Base-by-base conservation (phyloP, 2,888 invertebrate species). In the Stenotaenia linearis region DNA sequence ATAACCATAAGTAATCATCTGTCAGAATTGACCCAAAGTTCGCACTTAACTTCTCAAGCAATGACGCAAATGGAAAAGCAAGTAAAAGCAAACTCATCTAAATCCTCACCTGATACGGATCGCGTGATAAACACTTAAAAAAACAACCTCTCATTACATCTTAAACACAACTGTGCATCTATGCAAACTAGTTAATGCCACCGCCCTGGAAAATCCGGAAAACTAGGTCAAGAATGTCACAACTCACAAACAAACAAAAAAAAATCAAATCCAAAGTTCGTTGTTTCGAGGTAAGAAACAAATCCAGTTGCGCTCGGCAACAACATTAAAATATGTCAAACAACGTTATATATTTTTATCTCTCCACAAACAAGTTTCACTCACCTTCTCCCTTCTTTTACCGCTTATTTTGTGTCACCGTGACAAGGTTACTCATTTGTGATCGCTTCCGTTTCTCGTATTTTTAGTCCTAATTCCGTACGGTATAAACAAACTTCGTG, bases 1-100 rank as follows among this genome's bases (percentile, higher is more conserved):
- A 69, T 69, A 69, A 69, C 28, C n/a, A n/a, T n/a, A n/a, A 56
- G 18, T 28, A 69, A 23, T 69, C 69, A 69, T 69, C 69, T 69
- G 69, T 69, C 69, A 69, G 25, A 69, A 69, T 28, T 69, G 69
- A 69, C 69, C 69, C 25, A 12, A 10, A 69, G 69, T 69, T 69
- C 69, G 28, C 69, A 69, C 69, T 28, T 28, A 23, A 28, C 69
- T n/a, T 28, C 25, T 50, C 69, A 69, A n/a, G 25, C 69, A 69
- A 69, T 69, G 69, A 69, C 69, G 69, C 25, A 69, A 69, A 69
- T 28, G 25, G 23, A 28, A 28, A 15, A 10, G 56, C 21, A 56
- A 56, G 21, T 7, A 56, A 56, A 69, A 69, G 25, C 28, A 4
- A 69, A 69, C 28, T 69, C 23, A 12, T 18, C 10, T 1, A 61